Evolutionary conservation across 2,797 vertebrate species (phyloP), one percentile per base, ranked within the genome.

Genomic region (Hybognathus amarus): DNA sequence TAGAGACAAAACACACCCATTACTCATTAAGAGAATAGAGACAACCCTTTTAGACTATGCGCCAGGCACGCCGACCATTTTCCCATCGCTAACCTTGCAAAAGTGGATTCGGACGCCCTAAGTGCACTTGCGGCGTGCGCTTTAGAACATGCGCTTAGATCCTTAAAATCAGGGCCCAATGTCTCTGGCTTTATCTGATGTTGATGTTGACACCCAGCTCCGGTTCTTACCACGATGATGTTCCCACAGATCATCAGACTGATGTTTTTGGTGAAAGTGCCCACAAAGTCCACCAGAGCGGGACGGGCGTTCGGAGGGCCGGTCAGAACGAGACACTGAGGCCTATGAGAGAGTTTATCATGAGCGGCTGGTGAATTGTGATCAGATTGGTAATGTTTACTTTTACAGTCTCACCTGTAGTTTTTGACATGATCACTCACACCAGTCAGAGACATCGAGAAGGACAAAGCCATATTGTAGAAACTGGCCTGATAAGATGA

Each of bases 241-340:
- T 95, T 94, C 27, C 94, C 95, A 66, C 94, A 96, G 87, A 95
- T 93, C 94, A 95, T 94, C 54, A 95, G 93, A 83, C 94, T 95
- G 63, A 91, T 86, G 1, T 93, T 92, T 81, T 96, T 96, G 4
- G 95, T 96, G 84, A 96, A 94, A 63, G 91, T 89, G 1, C 88
- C 87, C 4, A 94, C 94, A 85, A 95, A 96, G 87, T 95, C 95
- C 76, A 95, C 94, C 61, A 96, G 88, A 1, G 94, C 93, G 1
- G 94, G 95, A 4, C 92, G 88, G 52, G 92, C 86, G 56, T 87
- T 93, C 4, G 94, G 93, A 2, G 94, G 92, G 17, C 94, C 94
- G 0, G 93, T 95, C 36, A 96, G 86, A 38, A 94, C 94, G 4
- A 96, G 90, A 87, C 95, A 95, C 79, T 95, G 94, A 0, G 95